phyloP scores from a whole-genome alignment of 2,888 invertebrate genomes.

The Mimumesa dahlbomi region DNA sequence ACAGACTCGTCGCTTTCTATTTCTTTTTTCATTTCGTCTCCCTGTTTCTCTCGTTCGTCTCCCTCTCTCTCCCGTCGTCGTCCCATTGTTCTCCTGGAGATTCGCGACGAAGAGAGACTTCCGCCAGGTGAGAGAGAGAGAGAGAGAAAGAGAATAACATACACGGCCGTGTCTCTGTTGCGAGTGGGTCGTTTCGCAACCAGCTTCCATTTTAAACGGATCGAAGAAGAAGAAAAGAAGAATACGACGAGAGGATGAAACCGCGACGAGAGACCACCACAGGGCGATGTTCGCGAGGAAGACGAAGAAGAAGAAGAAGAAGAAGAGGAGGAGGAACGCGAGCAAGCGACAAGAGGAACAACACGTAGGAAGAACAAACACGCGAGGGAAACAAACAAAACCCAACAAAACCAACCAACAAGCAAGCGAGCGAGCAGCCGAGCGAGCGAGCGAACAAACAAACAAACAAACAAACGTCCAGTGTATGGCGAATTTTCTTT shows the following conservation, averaged over 20 bases:
- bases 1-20: constrained; percentile 29
- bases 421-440: no score
- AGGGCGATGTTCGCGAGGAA: background rate
- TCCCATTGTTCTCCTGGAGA: constrained; percentile 11
- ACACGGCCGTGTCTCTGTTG: no score
- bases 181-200: background rate
- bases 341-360: constrained; percentile 1
- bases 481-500: no score
- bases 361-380: background rate
- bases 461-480: no score
- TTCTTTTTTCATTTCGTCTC: constrained; percentile 21
- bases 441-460: no score
- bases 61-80: background rate
- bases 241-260: background rate
- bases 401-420: no score
- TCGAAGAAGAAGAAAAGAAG: background rate
- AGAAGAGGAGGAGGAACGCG: background rate
- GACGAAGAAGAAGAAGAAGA: no score
- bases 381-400: no score
- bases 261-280: background rate
- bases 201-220: constrained; percentile 22
- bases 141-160: background rate
- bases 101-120: background rate
- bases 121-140: background rate
- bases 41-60: constrained; percentile 13